Percentiles rank a stretch among this genome's conserved stretches.
These are phyloP conservation scores for Tenthredo scrophulariae DNA, from an alignment of 2,888 invertebrate genomes.

Conservation along the genomic window DNA sequence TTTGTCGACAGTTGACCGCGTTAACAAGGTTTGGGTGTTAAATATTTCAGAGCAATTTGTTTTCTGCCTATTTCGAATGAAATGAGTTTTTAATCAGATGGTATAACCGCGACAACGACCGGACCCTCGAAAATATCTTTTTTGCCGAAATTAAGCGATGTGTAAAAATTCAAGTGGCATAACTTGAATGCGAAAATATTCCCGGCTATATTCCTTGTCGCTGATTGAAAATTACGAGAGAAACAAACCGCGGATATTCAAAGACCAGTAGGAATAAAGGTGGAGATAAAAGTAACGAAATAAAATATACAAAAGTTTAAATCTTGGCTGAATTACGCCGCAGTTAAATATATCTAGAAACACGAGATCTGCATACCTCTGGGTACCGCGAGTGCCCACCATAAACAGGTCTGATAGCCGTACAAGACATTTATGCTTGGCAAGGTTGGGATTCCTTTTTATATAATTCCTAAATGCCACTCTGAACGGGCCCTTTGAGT, in stretches of 20 bases:
- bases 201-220: background rate
- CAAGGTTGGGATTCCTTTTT: constrained; percentile 34
- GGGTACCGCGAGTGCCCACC: constrained; percentile 59
- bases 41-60: background rate
- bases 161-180: background rate
- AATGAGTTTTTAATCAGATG: background rate
- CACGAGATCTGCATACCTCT: constrained; percentile 71
- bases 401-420: constrained; percentile 60
- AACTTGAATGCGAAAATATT: background rate
- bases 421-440: constrained; percentile 58
- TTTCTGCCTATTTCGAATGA: background rate
- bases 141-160: background rate
- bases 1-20: background rate
- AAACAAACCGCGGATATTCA: background rate
- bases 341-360: constrained; percentile 70
- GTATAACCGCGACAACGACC: background rate
- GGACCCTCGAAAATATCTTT: background rate
- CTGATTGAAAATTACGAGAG: background rate
- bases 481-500: constrained; percentile 7
- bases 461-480: constrained; percentile 37
- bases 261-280: constrained; percentile 16
- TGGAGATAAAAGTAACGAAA: constrained; percentile 15
- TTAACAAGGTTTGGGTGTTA: background rate
- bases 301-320: background rate
- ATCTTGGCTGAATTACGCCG: constrained; percentile 68